phyloP scores from a whole-genome alignment of 2,888 invertebrate genomes.

The Eilema griseolum region DNA sequence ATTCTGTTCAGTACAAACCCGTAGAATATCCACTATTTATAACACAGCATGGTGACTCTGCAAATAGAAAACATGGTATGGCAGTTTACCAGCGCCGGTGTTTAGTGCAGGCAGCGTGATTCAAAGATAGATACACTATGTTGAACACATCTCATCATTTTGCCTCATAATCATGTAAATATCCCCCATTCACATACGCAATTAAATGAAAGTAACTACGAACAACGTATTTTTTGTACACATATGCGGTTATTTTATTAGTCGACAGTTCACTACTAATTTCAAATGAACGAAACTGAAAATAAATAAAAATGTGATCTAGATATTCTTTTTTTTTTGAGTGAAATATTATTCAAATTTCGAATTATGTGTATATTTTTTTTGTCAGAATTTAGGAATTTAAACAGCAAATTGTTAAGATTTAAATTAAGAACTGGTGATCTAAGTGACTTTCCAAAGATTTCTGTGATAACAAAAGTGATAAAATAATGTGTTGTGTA shows the following conservation, averaged over 20 bases:
- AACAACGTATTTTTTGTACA: constrained; percentile 31
- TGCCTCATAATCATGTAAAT: constrained; percentile 30
- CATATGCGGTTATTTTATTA: constrained; percentile 2
- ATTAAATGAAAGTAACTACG: constrained; percentile 46
- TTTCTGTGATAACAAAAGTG: constrained; percentile 42
- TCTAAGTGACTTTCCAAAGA: constrained; percentile 26
- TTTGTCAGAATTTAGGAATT: background rate
- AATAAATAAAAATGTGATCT: background rate
- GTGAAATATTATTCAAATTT: background rate
- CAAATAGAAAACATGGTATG: constrained; percentile 63
- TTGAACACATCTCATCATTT: constrained; percentile 40
- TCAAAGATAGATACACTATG: constrained; percentile 47
- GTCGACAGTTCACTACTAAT: constrained; percentile 12
- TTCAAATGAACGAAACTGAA: constrained; percentile 17
- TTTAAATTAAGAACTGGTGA: constrained; percentile 1
- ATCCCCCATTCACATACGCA: constrained; percentile 36
- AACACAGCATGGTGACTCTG: constrained; percentile 53
- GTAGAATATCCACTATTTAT: constrained; percentile 35
- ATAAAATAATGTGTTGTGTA: constrained; percentile 23
- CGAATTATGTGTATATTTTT: background rate
- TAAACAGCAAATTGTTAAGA: background rate
- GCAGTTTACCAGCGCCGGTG: constrained; percentile 52
- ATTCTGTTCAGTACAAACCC: background rate
- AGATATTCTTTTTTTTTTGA: no score
- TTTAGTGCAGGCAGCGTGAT: constrained; percentile 50